Conservation (phyloP, 2,888 invertebrate genomes). For the Tipula confusa region DNA sequence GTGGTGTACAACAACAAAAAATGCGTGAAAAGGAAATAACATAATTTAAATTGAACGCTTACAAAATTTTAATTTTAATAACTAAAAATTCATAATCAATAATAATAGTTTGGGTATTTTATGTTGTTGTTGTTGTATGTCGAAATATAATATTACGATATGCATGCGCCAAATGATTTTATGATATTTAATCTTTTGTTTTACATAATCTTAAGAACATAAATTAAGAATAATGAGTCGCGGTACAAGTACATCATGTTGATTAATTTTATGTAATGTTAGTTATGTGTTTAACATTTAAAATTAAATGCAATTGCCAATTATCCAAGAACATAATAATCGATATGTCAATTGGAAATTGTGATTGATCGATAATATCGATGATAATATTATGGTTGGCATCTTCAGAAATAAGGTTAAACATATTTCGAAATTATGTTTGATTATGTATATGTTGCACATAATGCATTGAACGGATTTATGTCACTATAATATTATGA, state of each 20-base stretch:
- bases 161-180: not conserved
- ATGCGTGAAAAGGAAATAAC: not conserved
- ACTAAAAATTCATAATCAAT: not conserved
- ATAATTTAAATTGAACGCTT: constrained; percentile 12
- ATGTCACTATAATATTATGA: no score
- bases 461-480: no score
- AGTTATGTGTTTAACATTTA: not conserved
- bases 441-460: no score
- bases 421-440: no score
- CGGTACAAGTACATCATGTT: not conserved
- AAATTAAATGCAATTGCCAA: not conserved
- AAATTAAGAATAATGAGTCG: not conserved
- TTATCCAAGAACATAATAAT: not conserved
- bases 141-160: not conserved
- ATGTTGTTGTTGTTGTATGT: no score
- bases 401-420: no score
- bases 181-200: not conserved
- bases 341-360: not conserved
- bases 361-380: constrained; percentile 3
- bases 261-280: not conserved
- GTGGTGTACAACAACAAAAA: not conserved
- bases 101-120: not conserved
- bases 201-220: not conserved
- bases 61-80: not conserved
- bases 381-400: not conserved